These are phyloP conservation scores for Plebejus argus DNA, from an alignment of 2,888 invertebrate genomes.

Conservation along the genomic window DNA sequence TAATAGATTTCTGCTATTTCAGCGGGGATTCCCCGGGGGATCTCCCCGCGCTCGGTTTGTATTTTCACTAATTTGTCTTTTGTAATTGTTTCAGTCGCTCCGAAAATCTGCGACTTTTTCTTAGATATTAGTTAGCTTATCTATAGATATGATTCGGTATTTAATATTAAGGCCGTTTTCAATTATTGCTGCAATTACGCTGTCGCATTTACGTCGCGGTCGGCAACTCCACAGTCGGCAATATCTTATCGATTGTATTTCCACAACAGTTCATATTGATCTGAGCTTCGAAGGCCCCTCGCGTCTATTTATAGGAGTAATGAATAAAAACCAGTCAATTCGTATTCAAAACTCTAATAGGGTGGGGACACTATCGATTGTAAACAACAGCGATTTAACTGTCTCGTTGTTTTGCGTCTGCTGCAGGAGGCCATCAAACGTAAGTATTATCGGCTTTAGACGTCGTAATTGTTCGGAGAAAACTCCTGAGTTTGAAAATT, in stretches of 20 bases:
- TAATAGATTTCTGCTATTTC: constrained; percentile 13
- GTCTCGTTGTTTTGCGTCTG: not conserved
- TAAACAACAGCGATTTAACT: not conserved
- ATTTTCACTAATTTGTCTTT: constrained; percentile 19
- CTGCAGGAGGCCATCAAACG: not conserved
- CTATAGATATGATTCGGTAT: not conserved
- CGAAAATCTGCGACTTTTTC: not conserved
- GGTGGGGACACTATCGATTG: constrained; percentile 4
- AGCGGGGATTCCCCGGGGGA: constrained; percentile 7
- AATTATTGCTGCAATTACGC: not conserved
- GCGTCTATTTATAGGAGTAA: constrained; percentile 28
- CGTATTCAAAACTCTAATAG: constrained; percentile 23
- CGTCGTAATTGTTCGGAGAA: too few species aligned
- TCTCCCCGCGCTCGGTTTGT: constrained; percentile 1
- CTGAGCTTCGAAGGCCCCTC: constrained; percentile 24
- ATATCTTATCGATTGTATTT: constrained; percentile 21
- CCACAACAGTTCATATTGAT: constrained; percentile 21
- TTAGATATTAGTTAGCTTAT: not conserved
- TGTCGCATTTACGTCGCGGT: constrained; percentile 12
- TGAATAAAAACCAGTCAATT: constrained; percentile 12
- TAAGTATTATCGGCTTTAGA: not conserved
- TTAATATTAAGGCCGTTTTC: not conserved
- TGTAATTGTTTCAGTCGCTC: constrained; percentile 2
- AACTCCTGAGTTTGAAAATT: not conserved
- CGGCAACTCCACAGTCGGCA: not conserved